phyloP scores from a whole-genome alignment of 2,113 vertebrate genomes.

The Rhizomys pruinosus region DNA sequence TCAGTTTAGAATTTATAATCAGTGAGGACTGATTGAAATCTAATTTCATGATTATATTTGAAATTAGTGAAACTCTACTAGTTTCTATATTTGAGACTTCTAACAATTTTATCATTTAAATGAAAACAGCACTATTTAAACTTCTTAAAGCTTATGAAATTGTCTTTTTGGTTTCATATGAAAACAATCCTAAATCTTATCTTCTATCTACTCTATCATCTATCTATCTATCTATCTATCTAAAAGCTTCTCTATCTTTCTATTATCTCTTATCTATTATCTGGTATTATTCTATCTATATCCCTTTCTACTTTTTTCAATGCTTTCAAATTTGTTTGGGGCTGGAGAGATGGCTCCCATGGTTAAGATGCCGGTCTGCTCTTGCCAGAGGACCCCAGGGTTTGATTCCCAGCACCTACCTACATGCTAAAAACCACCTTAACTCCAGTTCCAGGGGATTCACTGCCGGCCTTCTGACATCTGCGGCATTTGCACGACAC shows the following conservation, averaged over 20 bases:
- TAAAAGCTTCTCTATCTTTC: too few species aligned
- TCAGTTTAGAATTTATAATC: slow-evolving; percentile 16
- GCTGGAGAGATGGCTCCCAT: too few species aligned
- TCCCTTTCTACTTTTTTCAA: slow-evolving; percentile 20
- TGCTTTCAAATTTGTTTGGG: slow-evolving; percentile 46
- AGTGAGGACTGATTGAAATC: neutral
- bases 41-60: slow-evolving; percentile 35
- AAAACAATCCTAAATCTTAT: slow-evolving; percentile 15
- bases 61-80: slow-evolving; percentile 26
- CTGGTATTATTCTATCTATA: too few species aligned
- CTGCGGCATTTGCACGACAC: too few species aligned
- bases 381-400: too few species aligned
- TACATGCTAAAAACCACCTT: too few species aligned
- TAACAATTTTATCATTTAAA: neutral
- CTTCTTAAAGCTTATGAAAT: neutral
- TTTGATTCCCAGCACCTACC: too few species aligned
- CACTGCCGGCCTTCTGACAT: too few species aligned
- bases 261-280: too few species aligned
- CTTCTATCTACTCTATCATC: too few species aligned
- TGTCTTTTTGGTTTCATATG: slow-evolving; percentile 14
- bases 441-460: too few species aligned
- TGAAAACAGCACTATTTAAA: neutral
- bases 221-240: neutral
- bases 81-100: neutral
- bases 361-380: too few species aligned